Evolutionary conservation across 2,888 invertebrate species (phyloP), one percentile per base, ranked within the genome.

Genomic region (Limnephilus lunatus): DNA sequence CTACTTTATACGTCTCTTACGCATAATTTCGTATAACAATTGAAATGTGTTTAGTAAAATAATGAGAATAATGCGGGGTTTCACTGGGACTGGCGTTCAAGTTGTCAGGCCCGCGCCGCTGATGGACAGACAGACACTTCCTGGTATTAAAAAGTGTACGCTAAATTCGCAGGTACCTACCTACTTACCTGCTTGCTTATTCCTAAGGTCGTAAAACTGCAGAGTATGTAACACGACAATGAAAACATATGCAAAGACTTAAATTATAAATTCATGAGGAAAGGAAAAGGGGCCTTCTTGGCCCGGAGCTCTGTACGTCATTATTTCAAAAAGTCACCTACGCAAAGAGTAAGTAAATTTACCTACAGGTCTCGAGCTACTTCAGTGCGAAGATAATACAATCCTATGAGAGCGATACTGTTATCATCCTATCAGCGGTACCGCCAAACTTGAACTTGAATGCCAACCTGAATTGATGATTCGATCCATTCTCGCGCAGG

Each of bases 61-160:
- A n/a, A 68, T 68, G 68, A 68, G 25, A 68, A 68, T 68, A 68
- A 68, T 68, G 25, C 68, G n/a, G 68, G 68, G 31, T 25, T 44
- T 39, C 88, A 88, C 88, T 88, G 88, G 88, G 88, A 68, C 30
- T 88, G 14, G 68, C 19, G 11, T 35, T 39, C 31, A 32, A 32
- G 88, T 88, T 35, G 80, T 80, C 88, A 80, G 53, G 35, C 80
- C 68, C 68, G 88, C 88, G 68, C 68, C 88, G 68, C 53, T 68
- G 80, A 68, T n/a, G 68, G 68, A 15, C 68, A 35, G 80, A 88
- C 68, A 32, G 88, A 68, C 88, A 81, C 82, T 89, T 89, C 82
- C 89, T 89, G 89, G 89, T 85, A 91, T 91, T 86, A 91, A 91
- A 90, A 35, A 85, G 81, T n/a, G 86, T 68, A 85, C 86, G 90